Conservation (phyloP, 2,888 invertebrate genomes). For the Monoplex corrugatus region DNA sequence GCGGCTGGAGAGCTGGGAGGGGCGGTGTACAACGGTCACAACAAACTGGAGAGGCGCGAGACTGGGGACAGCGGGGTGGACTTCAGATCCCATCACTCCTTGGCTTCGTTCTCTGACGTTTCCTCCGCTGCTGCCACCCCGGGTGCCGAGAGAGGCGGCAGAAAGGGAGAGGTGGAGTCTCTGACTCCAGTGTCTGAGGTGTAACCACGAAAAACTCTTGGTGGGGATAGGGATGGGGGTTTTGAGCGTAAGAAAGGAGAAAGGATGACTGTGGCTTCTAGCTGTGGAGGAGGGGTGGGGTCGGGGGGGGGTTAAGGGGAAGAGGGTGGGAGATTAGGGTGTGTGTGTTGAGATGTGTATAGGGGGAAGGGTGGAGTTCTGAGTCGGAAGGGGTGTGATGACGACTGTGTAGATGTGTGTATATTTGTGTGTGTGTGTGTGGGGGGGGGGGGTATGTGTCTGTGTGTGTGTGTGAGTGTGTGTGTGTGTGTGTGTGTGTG, state of each 20-base stretch:
- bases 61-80: background rate
- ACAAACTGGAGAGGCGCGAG: background rate
- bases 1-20: background rate
- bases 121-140: too few species aligned
- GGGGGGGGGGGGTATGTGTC: background rate
- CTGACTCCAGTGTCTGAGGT: slow-evolving; percentile 41
- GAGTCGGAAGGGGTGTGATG: background rate
- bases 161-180: background rate
- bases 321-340: background rate
- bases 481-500: background rate
- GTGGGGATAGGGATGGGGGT: too few species aligned
- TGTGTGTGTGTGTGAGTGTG: too few species aligned
- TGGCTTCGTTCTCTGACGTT: background rate
- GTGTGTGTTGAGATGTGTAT: background rate
- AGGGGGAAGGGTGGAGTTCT: background rate
- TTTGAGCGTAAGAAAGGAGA: too few species aligned
- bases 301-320: background rate
- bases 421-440: background rate
- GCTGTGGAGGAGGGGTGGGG: background rate
- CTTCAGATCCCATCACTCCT: background rate
- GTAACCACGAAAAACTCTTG: background rate
- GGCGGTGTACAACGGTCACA: background rate
- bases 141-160: background rate
- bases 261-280: background rate
- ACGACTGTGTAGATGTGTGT: background rate